Conservation (phyloP, 2,888 invertebrate species). For the Mylabris sibirica region DNA sequence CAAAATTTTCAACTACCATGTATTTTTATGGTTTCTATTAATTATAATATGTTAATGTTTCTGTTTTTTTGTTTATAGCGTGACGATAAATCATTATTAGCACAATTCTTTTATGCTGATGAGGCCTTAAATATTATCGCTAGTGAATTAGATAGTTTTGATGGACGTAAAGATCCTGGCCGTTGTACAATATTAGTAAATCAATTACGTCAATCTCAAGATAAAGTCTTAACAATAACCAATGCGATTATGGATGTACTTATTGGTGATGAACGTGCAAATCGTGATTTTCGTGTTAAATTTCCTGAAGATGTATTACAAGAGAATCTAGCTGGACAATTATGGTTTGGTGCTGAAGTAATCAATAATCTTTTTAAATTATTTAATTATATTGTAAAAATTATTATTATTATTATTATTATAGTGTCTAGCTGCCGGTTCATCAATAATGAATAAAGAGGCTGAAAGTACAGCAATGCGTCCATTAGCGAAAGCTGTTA, state of each 20-base stretch:
- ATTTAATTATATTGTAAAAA: background rate
- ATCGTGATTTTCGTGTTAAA: slow-evolving; percentile 95
- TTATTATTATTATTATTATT: slow-evolving; percentile 48
- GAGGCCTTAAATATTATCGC: slow-evolving; percentile 95
- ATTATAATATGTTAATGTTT: background rate
- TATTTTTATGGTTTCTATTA: no score
- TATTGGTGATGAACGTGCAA: slow-evolving; percentile 84
- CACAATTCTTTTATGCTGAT: slow-evolving; percentile 98
- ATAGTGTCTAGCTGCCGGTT: slow-evolving; percentile 96
- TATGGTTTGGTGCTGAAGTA: slow-evolving; percentile 99
- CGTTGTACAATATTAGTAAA: slow-evolving; percentile 95
- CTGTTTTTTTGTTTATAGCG: slow-evolving; percentile 68
- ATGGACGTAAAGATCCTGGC: slow-evolving; percentile 98
- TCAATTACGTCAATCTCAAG: slow-evolving; percentile 92
- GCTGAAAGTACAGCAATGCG: slow-evolving; percentile 95
- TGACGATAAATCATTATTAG: slow-evolving; percentile 91
- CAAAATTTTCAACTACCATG: no score
- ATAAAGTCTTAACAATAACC: slow-evolving; percentile 89
- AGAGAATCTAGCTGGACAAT: slow-evolving; percentile 96
- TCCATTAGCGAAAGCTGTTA: slow-evolving; percentile 94
- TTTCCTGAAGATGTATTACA: slow-evolving; percentile 99
- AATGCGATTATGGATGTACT: slow-evolving; percentile 96
- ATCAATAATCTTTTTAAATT: slow-evolving; percentile 15
- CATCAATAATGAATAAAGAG: slow-evolving; percentile 97
- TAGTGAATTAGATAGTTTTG: slow-evolving; percentile 97